Evolutionary conservation across 1,140 invertebrate species (phyloP), one percentile per base, ranked within the genome.

Genomic region (Frieseomelitta varia): DNA sequence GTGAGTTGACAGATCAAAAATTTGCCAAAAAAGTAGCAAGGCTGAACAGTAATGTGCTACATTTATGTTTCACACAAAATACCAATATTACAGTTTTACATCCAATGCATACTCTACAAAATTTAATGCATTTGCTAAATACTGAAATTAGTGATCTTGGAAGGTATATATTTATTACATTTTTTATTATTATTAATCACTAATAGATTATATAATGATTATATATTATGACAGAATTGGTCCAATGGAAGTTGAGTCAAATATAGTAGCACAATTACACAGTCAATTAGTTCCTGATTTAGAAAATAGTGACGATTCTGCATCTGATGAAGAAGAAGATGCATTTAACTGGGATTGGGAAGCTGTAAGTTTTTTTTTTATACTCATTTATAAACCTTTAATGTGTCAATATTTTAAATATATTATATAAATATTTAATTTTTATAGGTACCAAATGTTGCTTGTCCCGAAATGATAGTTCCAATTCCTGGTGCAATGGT

Each of bases 31-130:
- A 96, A 94, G 97, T 98, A 12, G 96, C 97, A 14, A 96, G 96
- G 80, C 95, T 98, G 27, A 98, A 98, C 94, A 96, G 97, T 78
- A 98, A 98, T 91, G 96, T 98, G 68, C 93, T 98, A 87, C 97
- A 98, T 94, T 93, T 98, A 81, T 98, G 97, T 92, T 97, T 98
- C 87, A 96, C 97, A 4, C 97, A 98, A 94, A 96, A 97, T 89
- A 96, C 98, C 19, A 95, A 97, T 90, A 91, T 96, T 47, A 94
- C 95, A 19, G 92, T 95, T 11, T 91, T 98, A 39, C 96, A 97
- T 91, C 96, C 97, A 47, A 95, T 96, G 90, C 96, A 96, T 90
- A 97, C 97, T 1, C 92, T 98, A 56, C 96, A 96, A 87, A 98
- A 98, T 94, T 92, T 98, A 39, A 93, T 97, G 81, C 95, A 96